Conservation (phyloP, 2,113 vertebrate species). For the Archocentrus centrarchus region DNA sequence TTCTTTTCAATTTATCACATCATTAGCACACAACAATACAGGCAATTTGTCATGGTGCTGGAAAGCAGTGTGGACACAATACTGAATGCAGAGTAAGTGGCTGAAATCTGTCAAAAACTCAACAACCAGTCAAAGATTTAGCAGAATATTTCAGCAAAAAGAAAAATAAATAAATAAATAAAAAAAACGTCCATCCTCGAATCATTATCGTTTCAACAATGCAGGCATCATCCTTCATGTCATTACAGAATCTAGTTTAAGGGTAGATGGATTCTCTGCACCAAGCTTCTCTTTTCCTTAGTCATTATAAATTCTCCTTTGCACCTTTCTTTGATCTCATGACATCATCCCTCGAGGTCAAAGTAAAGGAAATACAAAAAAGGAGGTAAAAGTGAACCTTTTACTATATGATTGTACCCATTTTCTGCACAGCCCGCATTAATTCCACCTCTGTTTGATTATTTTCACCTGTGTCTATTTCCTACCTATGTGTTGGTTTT, state of each 20-base stretch:
- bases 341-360: not conserved
- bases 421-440: not conserved
- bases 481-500: not conserved
- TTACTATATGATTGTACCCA: not conserved
- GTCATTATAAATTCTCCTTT: not conserved
- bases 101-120: not conserved
- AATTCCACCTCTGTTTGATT: not conserved
- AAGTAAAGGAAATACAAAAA: not conserved
- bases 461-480: not conserved
- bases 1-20: slow-evolving; percentile 12
- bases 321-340: not conserved
- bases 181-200: not conserved
- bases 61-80: not conserved
- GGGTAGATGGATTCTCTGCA: not conserved
- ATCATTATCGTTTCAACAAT: not conserved
- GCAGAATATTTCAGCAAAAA: not conserved
- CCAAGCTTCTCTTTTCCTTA: not conserved
- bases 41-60: not conserved
- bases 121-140: not conserved
- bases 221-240: not conserved
- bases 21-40: slow-evolving; percentile 1
- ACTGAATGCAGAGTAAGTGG: not conserved
- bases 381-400: not conserved
- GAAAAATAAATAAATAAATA: no score
- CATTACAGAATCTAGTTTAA: not conserved